Evolutionary conservation across 2,888 invertebrate species (phyloP).

Genomic region (Miltochrista miniata): DNA sequence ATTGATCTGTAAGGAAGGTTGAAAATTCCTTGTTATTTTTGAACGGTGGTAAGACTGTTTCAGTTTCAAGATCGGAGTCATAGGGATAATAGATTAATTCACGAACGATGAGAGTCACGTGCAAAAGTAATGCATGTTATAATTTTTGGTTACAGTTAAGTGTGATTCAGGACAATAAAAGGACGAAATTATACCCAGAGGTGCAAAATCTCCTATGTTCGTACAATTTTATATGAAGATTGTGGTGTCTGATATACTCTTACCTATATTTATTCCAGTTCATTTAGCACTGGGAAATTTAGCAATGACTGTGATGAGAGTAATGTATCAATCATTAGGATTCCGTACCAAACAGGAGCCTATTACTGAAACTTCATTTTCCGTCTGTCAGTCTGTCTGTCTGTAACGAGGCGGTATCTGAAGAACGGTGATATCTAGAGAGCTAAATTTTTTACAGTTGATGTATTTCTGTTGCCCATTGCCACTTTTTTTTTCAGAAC

Average conservation of each 20-base stretch:
- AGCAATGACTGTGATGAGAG: too few species aligned
- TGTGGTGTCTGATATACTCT: neutral
- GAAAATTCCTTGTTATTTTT: neutral
- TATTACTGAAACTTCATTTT: too few species aligned
- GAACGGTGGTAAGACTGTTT: neutral
- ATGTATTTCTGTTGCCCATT: too few species aligned
- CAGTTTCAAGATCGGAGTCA: conserved; percentile 3
- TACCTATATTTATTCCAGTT: neutral
- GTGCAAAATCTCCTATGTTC: neutral
- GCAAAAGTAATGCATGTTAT: conserved; percentile 28
- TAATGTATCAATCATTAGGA: too few species aligned
- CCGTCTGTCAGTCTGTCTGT: too few species aligned
- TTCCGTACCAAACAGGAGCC: too few species aligned
- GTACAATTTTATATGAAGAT: neutral
- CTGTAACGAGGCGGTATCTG: too few species aligned
- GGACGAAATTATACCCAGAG: neutral
- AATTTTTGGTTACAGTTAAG: conserved; percentile 17
- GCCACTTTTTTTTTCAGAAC: too few species aligned
- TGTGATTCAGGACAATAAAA: neutral
- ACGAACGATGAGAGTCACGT: conserved; percentile 23
- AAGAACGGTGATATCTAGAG: too few species aligned
- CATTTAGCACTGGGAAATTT: too few species aligned
- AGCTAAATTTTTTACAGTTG: too few species aligned
- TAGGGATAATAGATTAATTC: conserved; percentile 21
- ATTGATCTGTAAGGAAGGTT: conserved; percentile 59